Base-by-base conservation (phyloP, 1,140 invertebrate genomes). In the Solenopsis fugax region DNA sequence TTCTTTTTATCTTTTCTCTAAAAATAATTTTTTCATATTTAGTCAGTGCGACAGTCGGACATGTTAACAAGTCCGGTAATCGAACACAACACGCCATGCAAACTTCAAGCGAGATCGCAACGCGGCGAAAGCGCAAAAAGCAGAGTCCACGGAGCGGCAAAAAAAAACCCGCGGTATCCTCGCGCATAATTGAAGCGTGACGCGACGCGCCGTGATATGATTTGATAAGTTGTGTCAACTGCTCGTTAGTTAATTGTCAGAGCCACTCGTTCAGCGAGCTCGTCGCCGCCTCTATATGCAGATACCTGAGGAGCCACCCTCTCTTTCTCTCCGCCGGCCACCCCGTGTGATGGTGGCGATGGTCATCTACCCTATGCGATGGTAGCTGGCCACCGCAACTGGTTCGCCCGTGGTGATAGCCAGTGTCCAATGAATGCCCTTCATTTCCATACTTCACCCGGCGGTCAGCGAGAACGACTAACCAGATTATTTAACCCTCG, bases 221-320 rank as follows among this genome's bases (percentile, higher is more conserved):
- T 94, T 94, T 91, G 93, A 95, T 94, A 95, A 95, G 94, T 95
- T 94, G 93, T 95, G 94, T 95, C 94, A 95, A 95, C 94, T 93
- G 94, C 93, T 95, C 94, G 94, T 95, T 95, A 95, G 94, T 94
- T 95, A 95, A 95, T 95, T 95, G 93, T 94, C 91, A 92, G 67
- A 84, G 67, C 77, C 77, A 87, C 85, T 87, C 87, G 73, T 67
- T 34, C 54, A 50, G 60, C 58, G 62, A 73, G 65, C 81, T 86
- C 75, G 16, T 62, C 60, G 65, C 62, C 60, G 62, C 37, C 58
- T 37, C 48, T 88, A 21, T 88, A 93, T 91, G 93, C 90, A 91
- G 92, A 87, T 91, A 88, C 13, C 85, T 85, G 81, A 87, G 77
- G 60, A 87, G 41, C 81, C 92, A 89, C 90, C 89, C 89, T 91